Base-by-base conservation (phyloP, 2,113 vertebrate species). In the Carollia perspicillata region DNA sequence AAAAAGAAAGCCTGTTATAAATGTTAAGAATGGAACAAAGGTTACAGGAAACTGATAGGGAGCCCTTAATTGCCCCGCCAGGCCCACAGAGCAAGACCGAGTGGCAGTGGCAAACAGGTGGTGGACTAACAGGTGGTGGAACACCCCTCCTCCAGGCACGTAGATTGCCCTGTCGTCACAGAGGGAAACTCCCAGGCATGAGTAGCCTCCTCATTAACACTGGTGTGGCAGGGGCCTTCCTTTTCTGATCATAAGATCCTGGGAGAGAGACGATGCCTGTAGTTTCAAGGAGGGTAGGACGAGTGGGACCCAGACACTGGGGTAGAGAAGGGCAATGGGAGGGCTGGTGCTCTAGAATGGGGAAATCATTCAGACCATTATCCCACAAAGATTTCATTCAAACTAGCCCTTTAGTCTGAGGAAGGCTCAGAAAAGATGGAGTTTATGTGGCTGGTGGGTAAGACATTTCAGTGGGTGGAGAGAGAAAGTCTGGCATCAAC, bases 1-100 rank as follows among this genome's bases (percentile, higher is more conserved):
- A 78, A 65, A 63, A 20, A 93, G 66, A 87, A 96, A 79, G 65
- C 16, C 30, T 84, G 14, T n/a, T 84, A 71, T 83, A 95, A 93
- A 95, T 53, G 44, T 84, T 58, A 95, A 84, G 81, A 80, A 30
- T 30, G 40, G 95, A 84, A 35, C 95, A 96, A 97, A 92, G 96
- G 65, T 95, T 78, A 88, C 55, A 44, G 89, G 95, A 96, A 93
- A 3, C 6, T 35, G 68, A 94, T 66, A 44, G 2, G n/a, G 40
- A 47, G 35, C 51, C 44, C 84, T 84, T 95, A 94, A 87, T 95
- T 55, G 69, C 37, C 80, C 44, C 1, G 35, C 33, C 33, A 55
- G 81, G 75, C 35, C 75, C 35, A 3, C 68, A 87, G 18, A 51
- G 22, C 63, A 47, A 23, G 33, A 37, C 5, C 42, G 47, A 63